Evolutionary conservation across 2,797 vertebrate genomes (phyloP).

Genomic region (Phoxinus dragarum): DNA sequence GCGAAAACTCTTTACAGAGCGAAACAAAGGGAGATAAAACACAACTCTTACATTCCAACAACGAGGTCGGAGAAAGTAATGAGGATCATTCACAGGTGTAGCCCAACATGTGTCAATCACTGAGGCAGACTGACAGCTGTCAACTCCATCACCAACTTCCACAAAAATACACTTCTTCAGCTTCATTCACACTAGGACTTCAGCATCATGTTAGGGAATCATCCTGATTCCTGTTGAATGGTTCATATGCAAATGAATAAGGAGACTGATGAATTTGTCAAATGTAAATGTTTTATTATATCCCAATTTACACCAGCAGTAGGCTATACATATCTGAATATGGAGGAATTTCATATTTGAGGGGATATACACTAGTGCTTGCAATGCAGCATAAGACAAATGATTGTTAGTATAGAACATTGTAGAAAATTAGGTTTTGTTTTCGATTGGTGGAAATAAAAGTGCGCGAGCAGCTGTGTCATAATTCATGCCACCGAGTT

Average conservation of each 20-base stretch:
- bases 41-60: background rate
- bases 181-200: slow-evolving; percentile 50
- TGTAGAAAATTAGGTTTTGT: background rate
- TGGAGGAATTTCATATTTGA: background rate
- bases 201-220: slow-evolving; percentile 66
- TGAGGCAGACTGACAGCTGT: slow-evolving; percentile 63
- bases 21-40: slow-evolving; percentile 8
- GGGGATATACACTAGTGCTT: background rate
- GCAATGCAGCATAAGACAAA: background rate
- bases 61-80: slow-evolving; percentile 68
- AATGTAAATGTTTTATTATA: background rate
- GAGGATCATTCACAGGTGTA: slow-evolving; percentile 63
- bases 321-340: background rate
- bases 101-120: slow-evolving; percentile 76
- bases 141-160: slow-evolving; percentile 67
- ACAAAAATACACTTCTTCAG: slow-evolving; percentile 69
- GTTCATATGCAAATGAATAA: slow-evolving; percentile 53
- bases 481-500: background rate
- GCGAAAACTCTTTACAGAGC: background rate
- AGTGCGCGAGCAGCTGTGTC: background rate
- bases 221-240: slow-evolving; percentile 62
- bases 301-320: too few relatives aligned
- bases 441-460: background rate
- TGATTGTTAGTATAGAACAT: background rate
- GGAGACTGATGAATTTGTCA: background rate